Base-by-base conservation (phyloP, 2,888 invertebrate genomes). In the Ormyrus rosae region DNA sequence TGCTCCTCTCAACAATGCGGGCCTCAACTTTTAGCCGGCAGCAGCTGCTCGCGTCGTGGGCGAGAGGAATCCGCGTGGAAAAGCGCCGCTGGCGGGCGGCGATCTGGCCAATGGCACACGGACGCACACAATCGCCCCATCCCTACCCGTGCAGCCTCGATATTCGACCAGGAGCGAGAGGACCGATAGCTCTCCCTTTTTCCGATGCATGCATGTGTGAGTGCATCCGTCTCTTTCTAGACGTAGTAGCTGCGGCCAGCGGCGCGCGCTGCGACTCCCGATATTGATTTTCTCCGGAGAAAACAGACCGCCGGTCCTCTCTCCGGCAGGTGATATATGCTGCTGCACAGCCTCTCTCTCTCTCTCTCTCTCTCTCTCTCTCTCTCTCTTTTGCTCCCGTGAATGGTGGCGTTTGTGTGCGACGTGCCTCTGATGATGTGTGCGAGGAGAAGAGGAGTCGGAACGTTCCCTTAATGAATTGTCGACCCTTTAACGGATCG, bases 261-360 rank as follows among this genome's bases (percentile, higher is more conserved):
- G 76, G 80, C 79, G 83, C 80, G 84, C 83, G 83, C 81, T 81
- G 78, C 71, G n/a, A 56, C 86, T 86, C 86, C 86, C 85, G 85
- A 89, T 90, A 90, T 90, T 90, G 90, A 90, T 90, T 90, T 90
- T 90, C 86, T 87, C 71, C 13, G 60, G 48, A 53, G 55, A 53
- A 58, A 50, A 55, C 56, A 13, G 56, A 55, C 71, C 63, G 80
- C 65, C 58, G 55, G 13, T 13, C 11, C 19, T 19, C 19, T 19
- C 19, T 19, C 19, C 19, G 19, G 19, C 19, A 19, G 19, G 19
- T 19, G 19, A 19, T 19, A 19, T 19, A 19, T 19, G 19, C 19
- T 19, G 19, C 19, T 19, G 19, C 19, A 19, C n/a, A 11, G n/a
- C 45, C 50, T 50, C 19, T 11, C 68, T 50, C 65, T 50, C 51